Evolutionary conservation across 1,140 invertebrate genomes (phyloP).

Genomic region (Calephelis virginiensis): DNA sequence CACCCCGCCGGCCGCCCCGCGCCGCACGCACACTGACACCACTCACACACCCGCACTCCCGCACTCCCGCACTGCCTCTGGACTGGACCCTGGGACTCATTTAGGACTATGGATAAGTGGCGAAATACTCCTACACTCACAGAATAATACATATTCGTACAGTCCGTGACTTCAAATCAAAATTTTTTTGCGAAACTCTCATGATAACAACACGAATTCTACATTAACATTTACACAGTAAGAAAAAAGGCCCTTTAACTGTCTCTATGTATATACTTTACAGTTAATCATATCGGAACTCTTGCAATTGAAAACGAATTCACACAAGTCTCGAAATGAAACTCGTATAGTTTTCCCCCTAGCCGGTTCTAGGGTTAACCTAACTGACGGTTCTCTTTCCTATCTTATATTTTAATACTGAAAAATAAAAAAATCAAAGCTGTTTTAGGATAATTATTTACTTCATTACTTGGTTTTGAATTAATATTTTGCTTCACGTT

Average conservation of each 20-base stretch:
- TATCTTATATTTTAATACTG: not conserved
- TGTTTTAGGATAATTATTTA: not conserved
- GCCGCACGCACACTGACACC: constrained; percentile 20
- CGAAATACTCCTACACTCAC: too few species aligned
- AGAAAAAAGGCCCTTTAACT: too few species aligned
- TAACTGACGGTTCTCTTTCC: not conserved
- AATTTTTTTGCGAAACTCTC: too few species aligned
- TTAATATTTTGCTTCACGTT: not conserved
- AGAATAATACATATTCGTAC: too few species aligned
- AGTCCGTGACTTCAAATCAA: too few species aligned
- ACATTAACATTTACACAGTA: too few species aligned
- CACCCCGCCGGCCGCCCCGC: constrained; percentile 33
- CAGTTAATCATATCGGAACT: not conserved
- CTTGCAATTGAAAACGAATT: not conserved
- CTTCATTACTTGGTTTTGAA: not conserved
- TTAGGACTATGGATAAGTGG: not conserved
- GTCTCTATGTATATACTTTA: too few species aligned
- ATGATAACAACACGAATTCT: too few species aligned
- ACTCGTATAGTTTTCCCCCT: constrained; percentile 9
- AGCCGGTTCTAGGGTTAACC: constrained; percentile 29
- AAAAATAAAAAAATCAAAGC: constrained; percentile 2
- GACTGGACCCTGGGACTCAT: constrained; percentile 6
- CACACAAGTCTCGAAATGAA: not conserved
- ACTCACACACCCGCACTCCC: not conserved
- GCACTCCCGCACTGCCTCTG: constrained; percentile 4